Percentiles rank a stretch among this genome's conserved stretches.
These are phyloP conservation scores for Acleris holmiana DNA, from an alignment of 2,888 invertebrate genomes.

Conservation along the genomic window DNA sequence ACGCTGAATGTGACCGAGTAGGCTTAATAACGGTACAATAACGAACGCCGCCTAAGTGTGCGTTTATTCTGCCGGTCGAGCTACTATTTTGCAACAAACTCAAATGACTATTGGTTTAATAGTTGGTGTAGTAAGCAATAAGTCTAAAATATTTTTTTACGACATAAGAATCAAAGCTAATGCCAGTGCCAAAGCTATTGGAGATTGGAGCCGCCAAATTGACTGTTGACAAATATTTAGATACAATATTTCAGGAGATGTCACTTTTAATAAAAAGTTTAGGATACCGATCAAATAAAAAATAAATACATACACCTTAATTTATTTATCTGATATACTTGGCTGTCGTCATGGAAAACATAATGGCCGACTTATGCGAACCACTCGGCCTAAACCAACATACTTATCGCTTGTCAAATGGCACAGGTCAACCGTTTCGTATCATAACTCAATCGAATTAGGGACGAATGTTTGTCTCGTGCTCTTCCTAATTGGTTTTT, in stretches of 20 bases:
- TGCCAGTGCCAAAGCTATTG: no score
- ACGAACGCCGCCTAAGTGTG: constrained; percentile 51
- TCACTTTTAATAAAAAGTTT: not conserved
- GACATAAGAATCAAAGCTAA: no score
- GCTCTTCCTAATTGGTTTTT: constrained; percentile 31
- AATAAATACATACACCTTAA: not conserved
- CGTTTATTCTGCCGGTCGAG: constrained; percentile 40
- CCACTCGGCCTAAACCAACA: constrained; percentile 43
- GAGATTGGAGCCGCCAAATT: no score
- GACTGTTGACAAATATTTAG: no score
- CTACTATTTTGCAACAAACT: constrained; percentile 44
- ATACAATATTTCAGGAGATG: no score
- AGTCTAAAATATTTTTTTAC: no score
- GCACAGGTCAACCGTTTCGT: constrained; percentile 42
- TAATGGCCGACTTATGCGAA: constrained; percentile 33
- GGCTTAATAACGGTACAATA: constrained; percentile 63
- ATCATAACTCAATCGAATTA: constrained; percentile 46
- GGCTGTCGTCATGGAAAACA: constrained; percentile 8
- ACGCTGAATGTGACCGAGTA: constrained; percentile 48
- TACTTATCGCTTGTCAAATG: constrained; percentile 42
- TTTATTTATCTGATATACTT: not conserved
- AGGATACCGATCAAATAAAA: not conserved
- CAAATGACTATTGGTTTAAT: constrained; percentile 35
- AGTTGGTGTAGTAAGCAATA: not conserved
- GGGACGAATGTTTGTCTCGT: constrained; percentile 35